Evolutionary conservation across 2,888 invertebrate species (phyloP).

Genomic region (Alentia gelatinosa): DNA sequence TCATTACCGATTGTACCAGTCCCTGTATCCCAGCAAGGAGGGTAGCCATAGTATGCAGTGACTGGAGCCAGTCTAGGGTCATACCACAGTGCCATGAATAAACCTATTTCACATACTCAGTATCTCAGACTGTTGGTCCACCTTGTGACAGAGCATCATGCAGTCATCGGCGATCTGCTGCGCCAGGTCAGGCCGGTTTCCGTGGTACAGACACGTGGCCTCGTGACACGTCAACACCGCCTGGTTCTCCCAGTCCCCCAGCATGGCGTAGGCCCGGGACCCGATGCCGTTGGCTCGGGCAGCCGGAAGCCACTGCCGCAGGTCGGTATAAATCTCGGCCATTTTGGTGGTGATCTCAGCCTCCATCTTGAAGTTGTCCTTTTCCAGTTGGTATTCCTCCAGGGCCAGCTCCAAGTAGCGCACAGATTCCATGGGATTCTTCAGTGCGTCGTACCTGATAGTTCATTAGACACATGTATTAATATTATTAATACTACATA

Average conservation of each 20-base stretch:
- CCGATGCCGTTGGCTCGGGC: conserved; percentile 61
- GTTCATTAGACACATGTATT: too few relatives aligned
- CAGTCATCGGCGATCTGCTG: conserved; percentile 59
- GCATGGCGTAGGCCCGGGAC: conserved; percentile 61
- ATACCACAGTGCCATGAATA: too few relatives aligned
- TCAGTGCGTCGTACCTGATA: conserved; percentile 67
- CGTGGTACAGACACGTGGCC: conserved; percentile 55
- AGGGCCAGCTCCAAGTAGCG: conserved; percentile 69
- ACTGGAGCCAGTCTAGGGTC: too few relatives aligned
- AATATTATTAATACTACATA: too few relatives aligned
- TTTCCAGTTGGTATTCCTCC: conserved; percentile 68
- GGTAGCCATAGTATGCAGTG: too few relatives aligned
- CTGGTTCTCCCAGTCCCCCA: conserved; percentile 62
- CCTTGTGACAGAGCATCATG: conserved; percentile 60
- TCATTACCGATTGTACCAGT: too few relatives aligned
- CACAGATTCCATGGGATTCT: conserved; percentile 66
- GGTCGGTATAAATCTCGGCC: conserved; percentile 55
- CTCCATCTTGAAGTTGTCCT: conserved; percentile 66
- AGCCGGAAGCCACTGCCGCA: conserved; percentile 54
- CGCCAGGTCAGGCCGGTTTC: conserved; percentile 46
- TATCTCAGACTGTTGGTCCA: not conserved
- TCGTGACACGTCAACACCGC: conserved; percentile 63
- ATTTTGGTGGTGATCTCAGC: conserved; percentile 64
- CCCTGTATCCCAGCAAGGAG: too few relatives aligned
- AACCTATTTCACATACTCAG: not conserved